Percentiles rank a stretch among this genome's conserved stretches.
Evolutionary conservation across 2,113 vertebrate species (phyloP).

Genomic region (Laticauda laticaudata): DNA sequence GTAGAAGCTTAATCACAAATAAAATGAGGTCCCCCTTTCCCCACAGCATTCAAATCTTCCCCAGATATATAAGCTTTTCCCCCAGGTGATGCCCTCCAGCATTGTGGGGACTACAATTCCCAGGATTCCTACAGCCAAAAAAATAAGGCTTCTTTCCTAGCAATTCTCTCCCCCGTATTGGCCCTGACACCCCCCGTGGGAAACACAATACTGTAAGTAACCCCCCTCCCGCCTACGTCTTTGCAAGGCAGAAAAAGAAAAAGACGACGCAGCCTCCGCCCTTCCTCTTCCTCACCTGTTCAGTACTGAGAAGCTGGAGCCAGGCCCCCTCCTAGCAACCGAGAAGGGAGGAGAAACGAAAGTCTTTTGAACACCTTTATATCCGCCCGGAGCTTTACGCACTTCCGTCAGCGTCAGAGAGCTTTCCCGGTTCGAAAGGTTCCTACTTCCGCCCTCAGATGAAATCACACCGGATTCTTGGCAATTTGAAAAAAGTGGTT

Average conservation of each 20-base stretch:
- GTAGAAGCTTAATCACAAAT: not conserved
- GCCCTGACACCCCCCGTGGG: not conserved
- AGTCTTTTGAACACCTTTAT: rapidly evolving
- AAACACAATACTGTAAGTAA: not conserved
- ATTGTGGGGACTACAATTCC: not conserved
- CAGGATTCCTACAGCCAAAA: not conserved
- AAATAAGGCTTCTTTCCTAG: not conserved
- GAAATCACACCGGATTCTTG: not conserved
- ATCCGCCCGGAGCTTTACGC: constrained; percentile 10
- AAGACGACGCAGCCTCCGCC: not conserved
- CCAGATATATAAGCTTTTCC: not conserved
- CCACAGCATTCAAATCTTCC: not conserved
- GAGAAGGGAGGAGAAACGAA: not conserved
- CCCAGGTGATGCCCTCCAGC: not conserved
- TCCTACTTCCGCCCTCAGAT: not conserved
- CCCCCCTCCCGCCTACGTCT: not conserved
- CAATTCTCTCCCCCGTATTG: not conserved
- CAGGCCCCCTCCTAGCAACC: not conserved
- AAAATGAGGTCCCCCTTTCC: not conserved
- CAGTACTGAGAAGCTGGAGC: not conserved
- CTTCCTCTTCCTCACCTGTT: not conserved
- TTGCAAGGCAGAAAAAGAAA: not conserved
- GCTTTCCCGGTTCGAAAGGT: rapidly evolving
- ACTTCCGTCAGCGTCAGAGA: not conserved
- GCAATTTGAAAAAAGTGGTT: not conserved